phyloP scores from a whole-genome alignment of 2,113 vertebrate species.

The Chionodraco myersi region DNA sequence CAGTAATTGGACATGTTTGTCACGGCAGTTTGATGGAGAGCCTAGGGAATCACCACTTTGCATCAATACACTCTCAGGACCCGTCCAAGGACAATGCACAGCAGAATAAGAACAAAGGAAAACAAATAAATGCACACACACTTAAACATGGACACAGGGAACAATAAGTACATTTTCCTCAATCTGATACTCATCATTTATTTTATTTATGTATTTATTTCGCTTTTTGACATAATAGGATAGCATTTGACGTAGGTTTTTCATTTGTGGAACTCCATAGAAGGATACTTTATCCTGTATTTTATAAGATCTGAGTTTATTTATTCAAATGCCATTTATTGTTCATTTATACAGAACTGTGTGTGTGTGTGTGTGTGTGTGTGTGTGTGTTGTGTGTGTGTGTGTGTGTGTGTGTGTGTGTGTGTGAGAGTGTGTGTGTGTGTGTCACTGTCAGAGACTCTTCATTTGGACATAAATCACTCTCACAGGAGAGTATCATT shows the following conservation, averaged over 20 bases:
- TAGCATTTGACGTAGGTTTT: background rate
- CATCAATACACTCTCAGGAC: slow-evolving; percentile 54
- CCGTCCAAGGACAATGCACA: slow-evolving; percentile 29
- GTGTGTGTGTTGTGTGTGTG: background rate
- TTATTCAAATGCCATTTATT: background rate
- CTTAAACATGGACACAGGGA: background rate
- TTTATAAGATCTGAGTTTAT: background rate
- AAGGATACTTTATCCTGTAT: background rate
- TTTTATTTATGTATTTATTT: background rate
- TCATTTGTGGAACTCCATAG: background rate
- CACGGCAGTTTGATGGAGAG: slow-evolving; percentile 35
- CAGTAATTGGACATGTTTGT: slow-evolving; percentile 50
- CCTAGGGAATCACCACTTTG: slow-evolving; percentile 26
- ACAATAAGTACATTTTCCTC: no score
- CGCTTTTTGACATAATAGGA: background rate
- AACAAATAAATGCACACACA: background rate
- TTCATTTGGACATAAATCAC: background rate
- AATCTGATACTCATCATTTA: no score
- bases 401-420: background rate
- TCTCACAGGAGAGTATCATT: background rate
- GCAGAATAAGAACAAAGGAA: background rate
- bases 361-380: background rate
- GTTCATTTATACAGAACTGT: background rate
- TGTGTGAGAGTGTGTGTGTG: background rate
- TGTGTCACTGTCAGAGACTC: background rate